Base-by-base conservation (phyloP, 1,140 invertebrate genomes). In the Drosophila sechellia region DNA sequence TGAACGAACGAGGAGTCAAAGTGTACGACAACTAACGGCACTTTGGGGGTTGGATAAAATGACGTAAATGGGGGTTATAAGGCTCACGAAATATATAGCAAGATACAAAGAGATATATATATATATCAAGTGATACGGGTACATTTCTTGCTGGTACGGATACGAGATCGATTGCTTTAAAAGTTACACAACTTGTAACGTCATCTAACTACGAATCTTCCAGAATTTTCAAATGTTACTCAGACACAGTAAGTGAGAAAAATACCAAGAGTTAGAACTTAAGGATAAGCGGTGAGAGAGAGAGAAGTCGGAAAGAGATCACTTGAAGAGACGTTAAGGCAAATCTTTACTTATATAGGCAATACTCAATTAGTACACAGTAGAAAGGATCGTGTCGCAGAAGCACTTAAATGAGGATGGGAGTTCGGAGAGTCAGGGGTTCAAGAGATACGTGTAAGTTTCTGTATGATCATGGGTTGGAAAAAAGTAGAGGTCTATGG, bases 11-110 rank as follows among this genome's bases (percentile, higher is more conserved):
- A 77, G 68, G 53, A 71, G 48, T 53, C 53, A 73, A 72, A 56
- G 64, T 77, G 56, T 77, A 77, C 74, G 73, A 77, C 74, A 70
- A 57, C 65, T 78, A 65, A 58, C 75, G 35, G 42, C 65, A 56
- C 20, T 52, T 68, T 53, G 48, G 37, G 48, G 48, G 0, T 45
- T 49, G 48, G 11, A 66, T 11, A 65, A 20, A 59, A 59, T 68
- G 66, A 69, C 22, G 46, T 20, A 55, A 17, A 39, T 39, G 37
- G 37, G 40, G 49, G 11, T 37, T 42, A 43, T 54, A 12, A 15
- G 57, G 69, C 50, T 52, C 20, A 25, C 35, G 63, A 55, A 10
- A 37, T 15, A 69, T 66, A 49, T 60, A 48, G 57, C 40, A 27
- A 63, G 39, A 59, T 43, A 50, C 20, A 59, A 5, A 57, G 43